phyloP scores from a whole-genome alignment of 2,888 invertebrate species.

The Disparrhopalites patrizii region DNA sequence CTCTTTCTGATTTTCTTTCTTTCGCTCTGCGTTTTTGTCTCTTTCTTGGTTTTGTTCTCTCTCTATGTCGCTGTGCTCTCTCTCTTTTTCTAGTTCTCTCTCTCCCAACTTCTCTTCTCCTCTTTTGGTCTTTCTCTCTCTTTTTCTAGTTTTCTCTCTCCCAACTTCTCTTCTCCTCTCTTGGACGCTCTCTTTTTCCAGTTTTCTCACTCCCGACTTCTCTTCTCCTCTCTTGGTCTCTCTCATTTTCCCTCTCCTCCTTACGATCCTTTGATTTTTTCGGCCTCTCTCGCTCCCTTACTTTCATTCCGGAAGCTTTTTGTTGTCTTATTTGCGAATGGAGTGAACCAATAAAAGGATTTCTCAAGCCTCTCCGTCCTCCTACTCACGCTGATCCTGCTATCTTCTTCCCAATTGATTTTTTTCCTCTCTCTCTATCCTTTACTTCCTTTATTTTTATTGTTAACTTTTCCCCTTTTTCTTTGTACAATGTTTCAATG shows the following conservation, averaged over 20 bases:
- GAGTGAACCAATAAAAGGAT: conserved; percentile 21
- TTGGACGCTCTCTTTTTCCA: not conserved
- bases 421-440: not conserved
- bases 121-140: too few relatives aligned
- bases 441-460: not conserved
- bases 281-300: too few relatives aligned
- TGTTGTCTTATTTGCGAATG: conserved; percentile 16
- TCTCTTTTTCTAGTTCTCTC: too few relatives aligned
- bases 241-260: conserved; percentile 1
- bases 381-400: not conserved
- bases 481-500: not conserved
- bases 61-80: too few relatives aligned
- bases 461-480: not conserved
- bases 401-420: not conserved
- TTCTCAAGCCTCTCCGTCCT: not conserved
- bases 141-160: too few relatives aligned
- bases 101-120: too few relatives aligned
- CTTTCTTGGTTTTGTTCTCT: too few relatives aligned
- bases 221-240: too few relatives aligned
- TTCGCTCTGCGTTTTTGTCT: too few relatives aligned
- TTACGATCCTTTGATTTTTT: too few relatives aligned
- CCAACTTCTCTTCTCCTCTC: too few relatives aligned
- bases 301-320: conserved; percentile 22
- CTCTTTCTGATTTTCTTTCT: too few relatives aligned
- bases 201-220: not conserved